These are phyloP conservation scores for Passer montanus DNA, from an alignment of 2,113 vertebrate species.

Conservation along the genomic window DNA sequence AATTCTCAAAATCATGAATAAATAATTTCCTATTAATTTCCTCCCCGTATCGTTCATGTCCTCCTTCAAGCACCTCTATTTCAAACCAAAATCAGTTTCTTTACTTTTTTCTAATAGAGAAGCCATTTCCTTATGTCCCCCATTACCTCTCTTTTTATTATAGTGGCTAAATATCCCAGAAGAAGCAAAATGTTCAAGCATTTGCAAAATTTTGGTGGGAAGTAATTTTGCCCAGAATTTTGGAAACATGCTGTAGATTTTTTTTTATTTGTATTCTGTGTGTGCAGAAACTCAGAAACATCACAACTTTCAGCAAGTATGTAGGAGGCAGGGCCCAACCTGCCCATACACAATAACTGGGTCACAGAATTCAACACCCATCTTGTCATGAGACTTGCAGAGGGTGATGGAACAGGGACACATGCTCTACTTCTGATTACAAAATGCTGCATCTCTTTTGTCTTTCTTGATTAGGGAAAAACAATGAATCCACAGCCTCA, in stretches of 20 bases:
- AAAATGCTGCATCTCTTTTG: background rate
- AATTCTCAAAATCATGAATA: background rate
- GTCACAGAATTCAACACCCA: constrained; percentile 24
- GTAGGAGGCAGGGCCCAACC: background rate
- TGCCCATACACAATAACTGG: background rate
- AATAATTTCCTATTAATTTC: background rate
- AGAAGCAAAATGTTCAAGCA: background rate
- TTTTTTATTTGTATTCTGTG: background rate
- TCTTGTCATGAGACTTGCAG: background rate
- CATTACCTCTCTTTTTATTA: background rate
- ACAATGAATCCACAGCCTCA: background rate
- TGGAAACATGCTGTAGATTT: background rate
- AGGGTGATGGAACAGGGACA: background rate
- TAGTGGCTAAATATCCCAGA: background rate
- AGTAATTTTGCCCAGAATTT: background rate
- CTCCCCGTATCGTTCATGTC: background rate
- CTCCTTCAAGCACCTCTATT: background rate
- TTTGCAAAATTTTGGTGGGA: background rate
- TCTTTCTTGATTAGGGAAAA: background rate
- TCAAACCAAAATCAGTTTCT: background rate
- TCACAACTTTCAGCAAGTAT: background rate
- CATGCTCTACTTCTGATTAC: background rate
- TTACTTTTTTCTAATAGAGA: background rate
- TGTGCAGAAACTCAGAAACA: background rate
- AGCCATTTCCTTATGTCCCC: background rate